These are phyloP conservation scores for Arizona elegans DNA, from an alignment of 2,113 vertebrate species.

Conservation along the genomic window DNA sequence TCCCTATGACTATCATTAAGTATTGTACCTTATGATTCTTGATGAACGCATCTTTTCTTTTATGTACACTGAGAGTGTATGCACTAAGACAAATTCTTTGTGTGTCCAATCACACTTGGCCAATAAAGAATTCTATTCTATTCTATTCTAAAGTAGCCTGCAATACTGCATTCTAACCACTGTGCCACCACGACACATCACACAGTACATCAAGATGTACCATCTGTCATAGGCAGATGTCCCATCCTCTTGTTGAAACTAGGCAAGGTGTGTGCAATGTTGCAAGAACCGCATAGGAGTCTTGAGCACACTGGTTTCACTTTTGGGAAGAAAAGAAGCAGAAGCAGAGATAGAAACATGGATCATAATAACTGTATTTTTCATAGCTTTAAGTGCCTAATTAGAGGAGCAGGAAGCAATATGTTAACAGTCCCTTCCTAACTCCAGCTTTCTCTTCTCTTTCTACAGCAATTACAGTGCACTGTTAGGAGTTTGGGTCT, in stretches of 20 bases:
- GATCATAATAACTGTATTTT: background rate
- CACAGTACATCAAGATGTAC: background rate
- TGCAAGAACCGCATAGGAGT: background rate
- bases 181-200: no score
- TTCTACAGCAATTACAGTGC: conserved; percentile 90
- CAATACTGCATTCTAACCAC: no score
- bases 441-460: conserved; percentile 5
- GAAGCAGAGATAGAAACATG: background rate
- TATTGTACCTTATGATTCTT: no score
- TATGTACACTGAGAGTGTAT: no score
- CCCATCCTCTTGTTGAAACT: background rate
- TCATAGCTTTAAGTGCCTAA: background rate
- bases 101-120: no score
- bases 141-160: no score
- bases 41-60: no score
- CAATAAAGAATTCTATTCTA: no score
- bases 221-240: background rate
- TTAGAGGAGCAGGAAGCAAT: accelerated
- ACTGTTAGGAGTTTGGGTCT: conserved; percentile 96
- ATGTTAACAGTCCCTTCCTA: background rate
- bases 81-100: no score
- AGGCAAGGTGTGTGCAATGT: background rate
- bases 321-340: background rate
- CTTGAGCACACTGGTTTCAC: background rate
- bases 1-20: no score